A percentile compares a stretch with the other conserved stretches of the same genome.
Evolutionary conservation across 2,888 invertebrate genomes (phyloP).

Genomic region (Lypha dubia): DNA sequence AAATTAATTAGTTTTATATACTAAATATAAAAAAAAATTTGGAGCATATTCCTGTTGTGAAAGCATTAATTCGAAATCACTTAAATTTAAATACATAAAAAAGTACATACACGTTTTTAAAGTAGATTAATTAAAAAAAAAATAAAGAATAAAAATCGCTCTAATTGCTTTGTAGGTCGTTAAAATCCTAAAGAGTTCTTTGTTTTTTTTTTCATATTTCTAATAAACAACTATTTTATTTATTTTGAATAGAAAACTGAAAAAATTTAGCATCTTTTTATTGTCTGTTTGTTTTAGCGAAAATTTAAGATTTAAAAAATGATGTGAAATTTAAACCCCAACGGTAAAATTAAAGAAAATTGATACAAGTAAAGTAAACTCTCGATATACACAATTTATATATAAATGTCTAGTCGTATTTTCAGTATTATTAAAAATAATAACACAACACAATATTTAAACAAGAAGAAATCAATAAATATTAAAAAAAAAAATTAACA

Average conservation of each 20-base stretch:
- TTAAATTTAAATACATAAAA: not conserved
- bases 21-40: slow-evolving; percentile 57
- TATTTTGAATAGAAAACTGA: slow-evolving; percentile 26
- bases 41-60: slow-evolving; percentile 51
- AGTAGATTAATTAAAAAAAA: slow-evolving; percentile 41
- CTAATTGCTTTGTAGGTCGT: slow-evolving; percentile 45
- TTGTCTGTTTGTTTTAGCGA: no score
- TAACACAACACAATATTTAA: slow-evolving; percentile 70
- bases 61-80: slow-evolving; percentile 30
- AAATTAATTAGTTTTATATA: not conserved
- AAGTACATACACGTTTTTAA: slow-evolving; percentile 40
- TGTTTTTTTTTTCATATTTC: not conserved
- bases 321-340: slow-evolving; percentile 67
- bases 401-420: slow-evolving; percentile 83
- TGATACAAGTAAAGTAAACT: slow-evolving; percentile 74
- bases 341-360: slow-evolving; percentile 66
- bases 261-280: slow-evolving; percentile 22
- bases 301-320: slow-evolving; percentile 55
- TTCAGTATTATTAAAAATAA: slow-evolving; percentile 82
- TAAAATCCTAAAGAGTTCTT: not conserved
- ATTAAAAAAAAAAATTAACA: slow-evolving; percentile 61
- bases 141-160: slow-evolving; percentile 6
- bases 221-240: not conserved
- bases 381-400: slow-evolving; percentile 75
- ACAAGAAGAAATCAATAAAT: slow-evolving; percentile 57